Evolutionary conservation across 2,113 vertebrate species (phyloP).

Genomic region (Saguinus imperator): DNA sequence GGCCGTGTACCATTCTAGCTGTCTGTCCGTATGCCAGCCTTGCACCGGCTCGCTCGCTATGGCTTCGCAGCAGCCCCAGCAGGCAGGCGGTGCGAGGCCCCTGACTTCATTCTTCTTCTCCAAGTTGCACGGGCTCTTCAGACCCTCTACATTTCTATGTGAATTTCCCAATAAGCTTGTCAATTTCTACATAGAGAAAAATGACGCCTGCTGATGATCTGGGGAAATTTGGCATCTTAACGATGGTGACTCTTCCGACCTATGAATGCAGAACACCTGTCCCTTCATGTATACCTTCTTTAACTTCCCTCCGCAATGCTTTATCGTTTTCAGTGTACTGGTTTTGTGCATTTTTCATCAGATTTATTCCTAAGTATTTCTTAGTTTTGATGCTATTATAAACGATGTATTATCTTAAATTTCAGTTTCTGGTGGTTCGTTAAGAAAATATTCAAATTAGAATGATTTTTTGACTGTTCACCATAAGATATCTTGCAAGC

Average conservation of each 20-base stretch:
- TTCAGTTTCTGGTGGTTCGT: neutral
- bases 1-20: accelerated
- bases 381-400: neutral
- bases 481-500: accelerated
- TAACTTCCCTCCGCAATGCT: neutral
- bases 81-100: accelerated
- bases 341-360: neutral
- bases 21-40: accelerated
- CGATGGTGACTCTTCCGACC: too few relatives aligned
- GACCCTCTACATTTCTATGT: neutral
- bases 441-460: neutral
- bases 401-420: neutral
- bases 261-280: accelerated
- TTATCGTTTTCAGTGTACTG: neutral
- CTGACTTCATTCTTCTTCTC: too few relatives aligned
- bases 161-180: neutral
- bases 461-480: neutral
- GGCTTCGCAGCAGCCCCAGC: accelerated
- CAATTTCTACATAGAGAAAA: neutral
- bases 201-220: neutral
- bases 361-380: neutral
- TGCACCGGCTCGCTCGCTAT: accelerated
- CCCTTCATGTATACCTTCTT: neutral
- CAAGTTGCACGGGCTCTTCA: neutral
- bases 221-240: neutral